These are phyloP conservation scores for Alca torda DNA, from an alignment of 2,797 vertebrate species.

Conservation along the genomic window DNA sequence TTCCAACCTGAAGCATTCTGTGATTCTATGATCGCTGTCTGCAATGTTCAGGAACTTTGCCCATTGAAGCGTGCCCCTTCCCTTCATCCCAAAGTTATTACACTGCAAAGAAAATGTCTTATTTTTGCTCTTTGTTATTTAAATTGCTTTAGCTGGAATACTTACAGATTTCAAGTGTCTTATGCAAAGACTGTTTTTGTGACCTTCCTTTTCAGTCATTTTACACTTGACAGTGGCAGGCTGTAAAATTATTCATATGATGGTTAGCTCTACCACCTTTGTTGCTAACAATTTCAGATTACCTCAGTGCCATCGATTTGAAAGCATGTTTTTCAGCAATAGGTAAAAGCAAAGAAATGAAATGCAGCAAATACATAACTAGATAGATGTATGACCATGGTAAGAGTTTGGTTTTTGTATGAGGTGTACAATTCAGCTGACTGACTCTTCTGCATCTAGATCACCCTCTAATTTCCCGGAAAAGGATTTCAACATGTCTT, in stretches of 20 bases:
- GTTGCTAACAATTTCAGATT: background rate
- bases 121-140: background rate
- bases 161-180: background rate
- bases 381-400: background rate
- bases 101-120: background rate
- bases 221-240: background rate
- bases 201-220: background rate
- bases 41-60: background rate
- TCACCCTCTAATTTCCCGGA: background rate
- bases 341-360: background rate
- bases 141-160: background rate
- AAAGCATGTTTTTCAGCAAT: background rate
- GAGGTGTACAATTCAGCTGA: background rate
- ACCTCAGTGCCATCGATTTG: background rate
- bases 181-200: background rate
- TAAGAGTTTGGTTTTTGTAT: background rate
- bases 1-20: no score
- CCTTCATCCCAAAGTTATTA: background rate
- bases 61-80: background rate
- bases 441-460: background rate
- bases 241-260: background rate
- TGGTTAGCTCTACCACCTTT: background rate
- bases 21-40: background rate
- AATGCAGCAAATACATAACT: background rate
- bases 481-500: background rate